Conservation (phyloP, 2,888 invertebrate genomes). For the Eledona agricola region DNA sequence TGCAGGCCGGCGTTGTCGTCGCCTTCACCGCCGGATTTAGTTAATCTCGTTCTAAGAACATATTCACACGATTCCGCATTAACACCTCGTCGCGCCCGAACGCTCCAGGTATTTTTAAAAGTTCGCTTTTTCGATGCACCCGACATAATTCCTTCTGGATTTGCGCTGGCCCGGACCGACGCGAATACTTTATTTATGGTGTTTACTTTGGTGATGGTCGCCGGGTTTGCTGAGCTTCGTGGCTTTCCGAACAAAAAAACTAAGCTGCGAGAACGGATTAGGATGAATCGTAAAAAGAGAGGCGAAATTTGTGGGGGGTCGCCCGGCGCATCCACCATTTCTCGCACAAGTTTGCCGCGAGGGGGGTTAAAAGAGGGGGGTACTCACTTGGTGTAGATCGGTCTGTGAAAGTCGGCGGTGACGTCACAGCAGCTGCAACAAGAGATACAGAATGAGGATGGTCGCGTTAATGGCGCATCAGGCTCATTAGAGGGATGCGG, state of each 20-base stretch:
- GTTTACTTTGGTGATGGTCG: slow-evolving; percentile 45
- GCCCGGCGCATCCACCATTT: no score
- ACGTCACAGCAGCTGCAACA: slow-evolving; percentile 56
- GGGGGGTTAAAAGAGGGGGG: no score
- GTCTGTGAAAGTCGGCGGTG: slow-evolving; percentile 47
- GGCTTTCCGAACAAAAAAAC: slow-evolving; percentile 52
- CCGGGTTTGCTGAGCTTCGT: slow-evolving; percentile 44
- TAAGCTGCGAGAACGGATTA: slow-evolving; percentile 51
- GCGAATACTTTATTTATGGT: slow-evolving; percentile 49
- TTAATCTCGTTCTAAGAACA: slow-evolving; percentile 45
- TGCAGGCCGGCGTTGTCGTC: slow-evolving; percentile 20
- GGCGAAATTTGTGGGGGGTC: no score
- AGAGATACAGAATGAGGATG: slow-evolving; percentile 50
- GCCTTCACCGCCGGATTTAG: slow-evolving; percentile 38
- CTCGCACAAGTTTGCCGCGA: no score
- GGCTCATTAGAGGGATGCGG: slow-evolving; percentile 40
- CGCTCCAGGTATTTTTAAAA: no score
- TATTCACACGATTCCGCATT: slow-evolving; percentile 48
- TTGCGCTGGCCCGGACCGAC: slow-evolving; percentile 39
- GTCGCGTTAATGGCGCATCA: slow-evolving; percentile 48
- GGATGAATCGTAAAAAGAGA: no score
- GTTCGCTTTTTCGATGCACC: slow-evolving; percentile 18
- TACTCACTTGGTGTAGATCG: slow-evolving; percentile 52
- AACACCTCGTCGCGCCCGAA: slow-evolving; percentile 45
- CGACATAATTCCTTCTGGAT: slow-evolving; percentile 31